Evolutionary conservation across 2,888 invertebrate species (phyloP).

Genomic region (Theodoxus fluviatilis): DNA sequence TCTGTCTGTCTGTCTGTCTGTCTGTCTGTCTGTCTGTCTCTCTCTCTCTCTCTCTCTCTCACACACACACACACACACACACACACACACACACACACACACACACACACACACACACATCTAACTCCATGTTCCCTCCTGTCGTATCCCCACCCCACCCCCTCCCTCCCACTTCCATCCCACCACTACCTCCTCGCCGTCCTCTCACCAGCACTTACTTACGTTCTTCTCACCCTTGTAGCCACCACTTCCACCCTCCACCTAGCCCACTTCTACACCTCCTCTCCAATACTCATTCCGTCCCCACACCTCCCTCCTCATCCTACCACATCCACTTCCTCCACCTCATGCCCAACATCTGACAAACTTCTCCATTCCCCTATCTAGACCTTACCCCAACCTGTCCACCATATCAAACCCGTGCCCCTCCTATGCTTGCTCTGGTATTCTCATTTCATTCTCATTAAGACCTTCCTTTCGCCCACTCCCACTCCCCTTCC

Average conservation of each 20-base stretch:
- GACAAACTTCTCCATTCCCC: neutral
- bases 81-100: conserved; percentile 15
- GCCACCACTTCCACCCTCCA: neutral
- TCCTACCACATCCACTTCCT: neutral
- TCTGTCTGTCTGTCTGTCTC: neutral
- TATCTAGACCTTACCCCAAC: too few relatives aligned
- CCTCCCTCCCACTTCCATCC: neutral
- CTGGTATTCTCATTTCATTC: too few relatives aligned
- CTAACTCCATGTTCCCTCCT: neutral
- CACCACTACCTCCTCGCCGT: neutral
- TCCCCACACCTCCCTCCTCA: neutral
- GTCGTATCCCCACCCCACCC: neutral
- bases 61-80: conserved; percentile 6
- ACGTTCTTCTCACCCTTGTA: neutral
- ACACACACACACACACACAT: conserved; percentile 15
- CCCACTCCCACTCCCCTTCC: too few relatives aligned
- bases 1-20: conserved; percentile 16
- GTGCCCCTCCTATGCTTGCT: too few relatives aligned
- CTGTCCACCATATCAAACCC: too few relatives aligned
- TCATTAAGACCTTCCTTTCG: too few relatives aligned
- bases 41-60: neutral
- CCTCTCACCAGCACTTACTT: neutral
- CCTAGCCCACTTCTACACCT: neutral
- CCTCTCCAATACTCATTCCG: neutral
- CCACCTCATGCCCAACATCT: neutral